Evolutionary conservation across 2,888 invertebrate genomes (phyloP).

Genomic region (Cephus nigrinus): DNA sequence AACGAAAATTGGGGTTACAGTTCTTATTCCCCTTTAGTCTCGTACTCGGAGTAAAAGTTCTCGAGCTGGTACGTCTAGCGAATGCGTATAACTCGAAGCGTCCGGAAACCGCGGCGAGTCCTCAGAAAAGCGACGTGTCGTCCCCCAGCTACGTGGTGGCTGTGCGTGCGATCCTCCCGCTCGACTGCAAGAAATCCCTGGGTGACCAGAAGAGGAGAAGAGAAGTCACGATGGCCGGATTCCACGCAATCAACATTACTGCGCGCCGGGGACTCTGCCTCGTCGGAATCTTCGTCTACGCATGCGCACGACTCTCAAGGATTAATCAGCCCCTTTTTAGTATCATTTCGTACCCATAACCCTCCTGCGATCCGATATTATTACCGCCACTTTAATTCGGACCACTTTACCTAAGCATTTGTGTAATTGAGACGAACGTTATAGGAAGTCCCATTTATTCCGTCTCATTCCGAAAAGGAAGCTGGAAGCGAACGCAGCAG

Average conservation of each 20-base stretch:
- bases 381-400: background rate
- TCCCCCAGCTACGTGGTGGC: background rate
- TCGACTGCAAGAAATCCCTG: background rate
- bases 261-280: slow-evolving; percentile 34
- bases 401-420: too few species aligned
- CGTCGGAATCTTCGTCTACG: slow-evolving; percentile 4
- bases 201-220: slow-evolving; percentile 22
- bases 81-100: background rate
- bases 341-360: background rate
- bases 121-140: background rate
- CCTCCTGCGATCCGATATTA: background rate
- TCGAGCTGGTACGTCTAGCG: background rate
- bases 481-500: background rate
- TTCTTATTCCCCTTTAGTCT: background rate
- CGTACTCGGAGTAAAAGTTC: background rate
- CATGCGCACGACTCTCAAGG: background rate
- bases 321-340: background rate
- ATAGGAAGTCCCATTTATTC: background rate
- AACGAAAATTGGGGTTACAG: background rate
- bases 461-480: background rate
- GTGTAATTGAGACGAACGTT: background rate
- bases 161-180: background rate
- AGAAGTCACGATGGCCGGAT: slow-evolving; percentile 36
- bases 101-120: slow-evolving; percentile 5
- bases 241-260: slow-evolving; percentile 57